Evolutionary conservation across 2,113 vertebrate species (phyloP), one percentile per base, ranked within the genome.

Genomic region (Tauraco erythrolophus): DNA sequence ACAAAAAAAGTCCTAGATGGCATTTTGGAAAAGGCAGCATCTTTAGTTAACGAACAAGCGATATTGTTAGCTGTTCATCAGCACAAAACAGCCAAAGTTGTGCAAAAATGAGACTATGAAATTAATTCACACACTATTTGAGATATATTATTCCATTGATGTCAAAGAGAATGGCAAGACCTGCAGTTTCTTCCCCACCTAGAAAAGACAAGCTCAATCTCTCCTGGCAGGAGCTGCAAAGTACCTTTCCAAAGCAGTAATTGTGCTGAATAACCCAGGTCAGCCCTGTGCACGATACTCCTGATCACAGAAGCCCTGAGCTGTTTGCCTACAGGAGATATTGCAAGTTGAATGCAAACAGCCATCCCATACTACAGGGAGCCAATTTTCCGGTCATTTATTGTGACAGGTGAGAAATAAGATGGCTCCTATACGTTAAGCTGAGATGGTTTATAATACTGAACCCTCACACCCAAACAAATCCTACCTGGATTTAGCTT

Each of bases 11-110:
- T 57, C 87, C 53, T 21, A 54, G 62, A 72, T 91, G 84, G 83
- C 50, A 91, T 82, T 97, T 83, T 61, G 64, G 89, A 60, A 85
- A 39, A 92, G 70, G 74, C 70, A 83, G 23, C 18, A 48, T 88
- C 94, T 84, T 68, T 79, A 75, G 79, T 93, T 94, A 95, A 89
- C 8, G 68, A 97, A 68, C 43, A 62, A 80, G n/a, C 45, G n/a
- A 16, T 41, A 35, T 60, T 18, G 28, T 72, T 43, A 74, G 37
- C 48, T 69, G 60, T 30, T 31, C 8, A 10, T 31, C 25, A 60
- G 51, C 35, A 50, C 6, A n/a, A 65, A 53, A 64, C 4, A 33
- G 16, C 15, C 30, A 10, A 33, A 71, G 11, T 2, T 23, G 25
- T 61, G 21, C 51, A 50, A 72, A 85, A 89, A 56, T 6, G 33